A percentile compares a stretch with the other conserved stretches of the same genome.
Evolutionary conservation across 2,113 vertebrate species (phyloP).

Genomic region (Chroicocephalus ridibundus): DNA sequence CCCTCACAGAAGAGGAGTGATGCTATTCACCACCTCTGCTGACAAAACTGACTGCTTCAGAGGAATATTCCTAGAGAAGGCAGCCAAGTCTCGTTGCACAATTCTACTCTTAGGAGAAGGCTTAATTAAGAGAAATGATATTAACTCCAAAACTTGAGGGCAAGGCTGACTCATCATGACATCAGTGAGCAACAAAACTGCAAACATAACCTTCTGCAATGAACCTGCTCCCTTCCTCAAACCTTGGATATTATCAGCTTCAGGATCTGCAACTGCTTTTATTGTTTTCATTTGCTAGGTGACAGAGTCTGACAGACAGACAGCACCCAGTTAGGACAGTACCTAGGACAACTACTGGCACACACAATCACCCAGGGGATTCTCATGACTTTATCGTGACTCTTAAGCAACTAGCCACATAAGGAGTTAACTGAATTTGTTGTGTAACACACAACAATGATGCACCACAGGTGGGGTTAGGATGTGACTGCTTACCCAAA

Average conservation of each 20-base stretch:
- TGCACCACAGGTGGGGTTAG: not conserved
- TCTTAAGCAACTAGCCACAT: not conserved
- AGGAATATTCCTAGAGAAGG: not conserved
- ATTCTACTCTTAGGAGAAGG: not conserved
- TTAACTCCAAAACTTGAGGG: not conserved
- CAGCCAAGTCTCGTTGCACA: not conserved
- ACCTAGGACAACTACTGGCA: not conserved
- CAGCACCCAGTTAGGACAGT: not conserved
- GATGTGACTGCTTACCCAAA: not conserved
- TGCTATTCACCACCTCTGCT: not conserved
- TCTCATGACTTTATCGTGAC: not conserved
- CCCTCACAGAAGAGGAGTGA: not conserved
- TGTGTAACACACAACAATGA: not conserved
- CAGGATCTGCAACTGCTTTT: not conserved
- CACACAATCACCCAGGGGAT: not conserved
- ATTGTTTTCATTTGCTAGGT: accelerated
- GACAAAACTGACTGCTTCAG: not conserved
- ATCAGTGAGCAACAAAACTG: not conserved
- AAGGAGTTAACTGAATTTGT: not conserved
- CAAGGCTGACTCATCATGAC: not conserved
- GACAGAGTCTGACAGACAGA: not conserved
- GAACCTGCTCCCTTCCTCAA: not conserved
- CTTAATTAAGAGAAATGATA: not conserved
- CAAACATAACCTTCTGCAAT: not conserved
- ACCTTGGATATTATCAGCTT: not conserved